A percentile compares a stretch with the other conserved stretches of the same genome.
These are phyloP conservation scores for Mirounga angustirostris DNA, from an alignment of 2,113 vertebrate species.

Conservation along the genomic window DNA sequence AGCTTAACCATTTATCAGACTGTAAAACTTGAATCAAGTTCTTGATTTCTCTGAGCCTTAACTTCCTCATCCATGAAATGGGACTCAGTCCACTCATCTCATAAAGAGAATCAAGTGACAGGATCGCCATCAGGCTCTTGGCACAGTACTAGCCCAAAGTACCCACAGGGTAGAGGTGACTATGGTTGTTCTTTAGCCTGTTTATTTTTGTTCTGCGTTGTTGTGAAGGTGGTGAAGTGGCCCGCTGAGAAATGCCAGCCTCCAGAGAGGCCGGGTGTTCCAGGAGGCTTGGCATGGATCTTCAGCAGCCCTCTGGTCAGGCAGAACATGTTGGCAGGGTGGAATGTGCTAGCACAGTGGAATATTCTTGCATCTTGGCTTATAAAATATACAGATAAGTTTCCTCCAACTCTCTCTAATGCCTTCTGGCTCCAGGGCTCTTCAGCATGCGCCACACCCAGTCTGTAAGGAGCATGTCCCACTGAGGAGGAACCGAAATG, in stretches of 20 bases:
- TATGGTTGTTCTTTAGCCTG: not conserved
- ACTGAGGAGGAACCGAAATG: not conserved
- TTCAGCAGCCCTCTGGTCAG: not conserved
- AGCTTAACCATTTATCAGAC: not conserved
- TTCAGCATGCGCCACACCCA: not conserved
- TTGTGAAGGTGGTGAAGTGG: not conserved
- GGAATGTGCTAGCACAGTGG: not conserved
- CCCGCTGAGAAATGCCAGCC: not conserved
- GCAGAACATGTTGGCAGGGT: not conserved
- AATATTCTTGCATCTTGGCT: constrained; percentile 8
- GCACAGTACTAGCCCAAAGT: not conserved
- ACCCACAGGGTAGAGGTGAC: not conserved
- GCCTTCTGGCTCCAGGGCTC: not conserved
- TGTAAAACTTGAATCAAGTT: not conserved
- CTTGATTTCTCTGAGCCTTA: not conserved
- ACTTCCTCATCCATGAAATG: constrained; percentile 44
- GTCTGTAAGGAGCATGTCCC: not conserved
- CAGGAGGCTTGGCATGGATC: not conserved
- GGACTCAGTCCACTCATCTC: not conserved
- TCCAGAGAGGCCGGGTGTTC: not conserved
- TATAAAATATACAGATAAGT: constrained; percentile 2
- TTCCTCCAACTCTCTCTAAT: constrained; percentile 27
- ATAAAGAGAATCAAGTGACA: not conserved
- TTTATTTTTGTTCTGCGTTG: not conserved
- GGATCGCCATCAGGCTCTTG: not conserved